phyloP scores from a whole-genome alignment of 2,113 vertebrate species.

The Poeciliopsis occidentalis region DNA sequence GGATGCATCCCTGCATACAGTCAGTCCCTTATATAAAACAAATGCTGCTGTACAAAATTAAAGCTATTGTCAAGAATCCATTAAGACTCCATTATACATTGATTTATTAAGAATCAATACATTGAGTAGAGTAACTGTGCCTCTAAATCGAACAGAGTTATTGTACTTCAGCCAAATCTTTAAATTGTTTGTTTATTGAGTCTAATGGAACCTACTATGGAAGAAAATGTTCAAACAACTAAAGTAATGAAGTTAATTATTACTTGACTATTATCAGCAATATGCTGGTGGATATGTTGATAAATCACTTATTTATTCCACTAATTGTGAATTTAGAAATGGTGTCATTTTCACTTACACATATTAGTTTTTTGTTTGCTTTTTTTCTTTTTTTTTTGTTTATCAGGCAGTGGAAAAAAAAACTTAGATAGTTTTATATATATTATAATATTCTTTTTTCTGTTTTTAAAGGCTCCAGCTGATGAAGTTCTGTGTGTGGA shows the following conservation, averaged over 20 bases:
- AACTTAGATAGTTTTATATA: neutral
- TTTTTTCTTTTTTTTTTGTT: too few relatives aligned
- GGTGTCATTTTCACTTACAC: neutral
- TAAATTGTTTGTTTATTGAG: neutral
- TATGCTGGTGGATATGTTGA: neutral
- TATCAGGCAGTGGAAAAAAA: too few relatives aligned
- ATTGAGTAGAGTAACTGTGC: neutral
- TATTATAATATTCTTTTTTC: neutral
- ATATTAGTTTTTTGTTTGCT: too few relatives aligned
- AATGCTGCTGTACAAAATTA: neutral
- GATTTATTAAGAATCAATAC: neutral
- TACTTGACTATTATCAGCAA: neutral
- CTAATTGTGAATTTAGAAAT: neutral
- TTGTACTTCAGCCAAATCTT: neutral
- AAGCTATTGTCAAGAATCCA: neutral
- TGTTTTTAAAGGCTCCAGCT: constrained; percentile 76
- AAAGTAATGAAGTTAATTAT: neutral
- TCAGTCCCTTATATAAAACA: neutral
- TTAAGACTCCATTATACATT: neutral
- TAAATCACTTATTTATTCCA: neutral
- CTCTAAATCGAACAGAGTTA: neutral
- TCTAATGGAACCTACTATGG: too few relatives aligned
- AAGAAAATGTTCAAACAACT: too few relatives aligned
- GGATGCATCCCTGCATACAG: neutral
- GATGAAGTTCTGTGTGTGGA: constrained; percentile 88